Conservation (phyloP, 1,140 invertebrate species). For the Drosophila insularis region DNA sequence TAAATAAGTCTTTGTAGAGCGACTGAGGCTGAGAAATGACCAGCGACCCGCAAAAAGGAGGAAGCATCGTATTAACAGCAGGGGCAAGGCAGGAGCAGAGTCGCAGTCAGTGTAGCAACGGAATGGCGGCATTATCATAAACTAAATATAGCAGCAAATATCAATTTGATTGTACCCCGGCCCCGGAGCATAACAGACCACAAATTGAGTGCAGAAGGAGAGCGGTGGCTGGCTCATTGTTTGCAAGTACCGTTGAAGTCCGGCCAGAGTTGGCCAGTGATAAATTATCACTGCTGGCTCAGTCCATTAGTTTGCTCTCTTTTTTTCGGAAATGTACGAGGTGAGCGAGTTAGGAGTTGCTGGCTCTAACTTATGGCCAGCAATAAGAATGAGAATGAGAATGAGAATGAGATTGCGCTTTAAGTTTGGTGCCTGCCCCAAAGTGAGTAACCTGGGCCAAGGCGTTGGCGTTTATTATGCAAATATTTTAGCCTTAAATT, state of each 20-base stretch:
- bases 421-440: constrained; percentile 38
- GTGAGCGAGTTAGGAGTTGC: constrained; percentile 60
- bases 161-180: constrained; percentile 73
- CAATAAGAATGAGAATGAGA: constrained; percentile 48
- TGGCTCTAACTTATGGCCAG: constrained; percentile 60
- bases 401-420: constrained; percentile 61
- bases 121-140: constrained; percentile 75
- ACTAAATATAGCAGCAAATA: constrained; percentile 80
- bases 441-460: constrained; percentile 38
- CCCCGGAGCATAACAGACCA: constrained; percentile 46
- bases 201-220: constrained; percentile 65
- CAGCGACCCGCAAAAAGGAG: constrained; percentile 30
- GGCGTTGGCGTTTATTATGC: constrained; percentile 79
- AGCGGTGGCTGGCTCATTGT: constrained; percentile 50
- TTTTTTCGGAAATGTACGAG: constrained; percentile 74
- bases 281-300: constrained; percentile 77
- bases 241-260: constrained; percentile 72
- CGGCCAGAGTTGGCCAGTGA: constrained; percentile 72
- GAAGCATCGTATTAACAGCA: constrained; percentile 61
- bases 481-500: constrained; percentile 77
- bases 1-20: constrained; percentile 64
- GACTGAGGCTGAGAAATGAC: constrained; percentile 44
- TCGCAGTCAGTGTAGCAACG: constrained; percentile 30
- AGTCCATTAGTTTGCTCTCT: constrained; percentile 56
- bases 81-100: background rate